phyloP scores from a whole-genome alignment of 2,797 vertebrate genomes.

The Sebastes variabilis region DNA sequence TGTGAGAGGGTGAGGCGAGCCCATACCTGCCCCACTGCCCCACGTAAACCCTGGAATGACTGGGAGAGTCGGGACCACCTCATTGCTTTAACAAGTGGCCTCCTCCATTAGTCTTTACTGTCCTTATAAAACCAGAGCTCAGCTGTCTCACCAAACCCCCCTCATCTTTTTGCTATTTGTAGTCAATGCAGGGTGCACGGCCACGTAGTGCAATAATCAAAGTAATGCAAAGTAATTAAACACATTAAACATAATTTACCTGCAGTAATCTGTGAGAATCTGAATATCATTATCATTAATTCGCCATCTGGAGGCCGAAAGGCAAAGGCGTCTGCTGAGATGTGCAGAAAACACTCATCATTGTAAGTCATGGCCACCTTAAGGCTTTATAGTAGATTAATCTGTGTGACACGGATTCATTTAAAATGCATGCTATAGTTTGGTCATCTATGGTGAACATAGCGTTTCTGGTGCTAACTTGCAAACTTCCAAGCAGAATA shows the following conservation, averaged over 20 bases:
- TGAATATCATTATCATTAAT: not conserved
- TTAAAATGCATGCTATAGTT: not conserved
- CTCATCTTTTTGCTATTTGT: not conserved
- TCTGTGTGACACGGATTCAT: not conserved
- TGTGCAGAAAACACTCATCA: not conserved
- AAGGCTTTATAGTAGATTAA: not conserved
- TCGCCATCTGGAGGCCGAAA: not conserved
- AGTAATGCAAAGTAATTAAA: not conserved
- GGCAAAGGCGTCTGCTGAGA: not conserved
- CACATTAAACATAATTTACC: not conserved
- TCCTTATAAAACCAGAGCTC: constrained; percentile 14
- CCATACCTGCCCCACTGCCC: constrained; percentile 51
- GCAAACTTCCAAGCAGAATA: not conserved
- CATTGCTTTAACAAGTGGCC: constrained; percentile 14
- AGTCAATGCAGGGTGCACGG: not conserved
- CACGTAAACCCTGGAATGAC: constrained; percentile 52
- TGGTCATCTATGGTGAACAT: not conserved
- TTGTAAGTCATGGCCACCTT: not conserved
- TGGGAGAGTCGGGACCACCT: constrained; percentile 38
- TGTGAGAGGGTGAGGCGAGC: constrained; percentile 44
- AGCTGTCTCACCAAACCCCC: not conserved
- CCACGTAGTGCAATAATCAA: not conserved
- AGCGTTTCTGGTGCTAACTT: not conserved
- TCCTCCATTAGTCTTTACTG: constrained; percentile 44
- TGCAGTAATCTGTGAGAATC: constrained; percentile 1